phyloP scores from a whole-genome alignment of 2,113 vertebrate species.

The Neolamprologus modestus region DNA sequence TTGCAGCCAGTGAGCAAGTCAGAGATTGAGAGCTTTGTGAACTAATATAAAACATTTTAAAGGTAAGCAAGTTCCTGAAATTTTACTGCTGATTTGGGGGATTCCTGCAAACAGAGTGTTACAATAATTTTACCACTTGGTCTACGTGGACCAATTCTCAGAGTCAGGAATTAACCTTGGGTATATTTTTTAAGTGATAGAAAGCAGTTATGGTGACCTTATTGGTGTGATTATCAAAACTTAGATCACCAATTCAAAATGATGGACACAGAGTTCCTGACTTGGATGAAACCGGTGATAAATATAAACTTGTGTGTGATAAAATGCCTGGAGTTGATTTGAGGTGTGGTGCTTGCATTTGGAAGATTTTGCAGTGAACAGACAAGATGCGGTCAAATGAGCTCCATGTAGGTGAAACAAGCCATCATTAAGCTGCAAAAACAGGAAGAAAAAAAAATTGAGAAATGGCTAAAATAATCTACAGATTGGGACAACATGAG shows the following conservation, averaged over 20 bases:
- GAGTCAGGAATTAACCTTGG: neutral
- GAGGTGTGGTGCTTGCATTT: neutral
- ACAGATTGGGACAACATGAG: neutral
- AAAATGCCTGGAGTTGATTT: neutral
- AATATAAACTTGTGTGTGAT: neutral
- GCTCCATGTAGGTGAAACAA: neutral
- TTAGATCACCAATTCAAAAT: neutral
- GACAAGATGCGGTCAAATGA: neutral
- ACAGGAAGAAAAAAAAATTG: neutral
- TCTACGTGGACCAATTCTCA: neutral
- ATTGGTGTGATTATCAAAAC: neutral
- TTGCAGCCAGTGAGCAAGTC: neutral
- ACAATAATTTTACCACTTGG: neutral
- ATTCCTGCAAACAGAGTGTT: neutral
- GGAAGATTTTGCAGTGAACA: neutral
- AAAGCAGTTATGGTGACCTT: neutral
- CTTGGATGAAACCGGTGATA: neutral
- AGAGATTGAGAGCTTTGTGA: neutral
- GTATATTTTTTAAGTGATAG: neutral
- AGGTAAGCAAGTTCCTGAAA: neutral
- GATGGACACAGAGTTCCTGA: neutral
- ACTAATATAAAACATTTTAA: neutral
- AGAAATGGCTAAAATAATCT: neutral
- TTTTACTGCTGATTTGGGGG: neutral
- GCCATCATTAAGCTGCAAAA: neutral